A percentile compares a stretch with the other conserved stretches of the same genome.
Conservation (phyloP, 2,797 vertebrate species). For the Microctenopoma steveboyesi region DNA sequence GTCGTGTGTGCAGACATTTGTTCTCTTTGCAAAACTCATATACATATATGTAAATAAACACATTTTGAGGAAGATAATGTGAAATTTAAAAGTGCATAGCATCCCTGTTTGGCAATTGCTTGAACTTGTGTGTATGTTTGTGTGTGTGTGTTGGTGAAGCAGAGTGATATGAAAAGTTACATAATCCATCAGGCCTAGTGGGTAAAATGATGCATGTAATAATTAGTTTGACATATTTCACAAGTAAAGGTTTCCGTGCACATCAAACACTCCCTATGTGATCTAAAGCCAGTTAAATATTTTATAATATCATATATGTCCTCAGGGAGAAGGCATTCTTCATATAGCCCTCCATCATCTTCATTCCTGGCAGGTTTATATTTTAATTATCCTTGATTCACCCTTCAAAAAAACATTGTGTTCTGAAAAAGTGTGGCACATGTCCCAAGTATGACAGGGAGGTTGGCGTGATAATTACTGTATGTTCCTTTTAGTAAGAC, state of each 20-base stretch:
- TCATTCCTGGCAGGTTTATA: conserved; percentile 43
- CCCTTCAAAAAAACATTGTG: conserved; percentile 41
- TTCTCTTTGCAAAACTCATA: conserved; percentile 50
- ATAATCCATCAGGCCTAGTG: conserved; percentile 59
- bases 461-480: conserved; percentile 17
- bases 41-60: conserved; percentile 24
- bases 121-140: conserved; percentile 9
- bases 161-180: conserved; percentile 57
- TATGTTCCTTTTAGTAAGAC: conserved; percentile 9
- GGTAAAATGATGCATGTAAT: conserved; percentile 12
- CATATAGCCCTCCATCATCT: conserved; percentile 36
- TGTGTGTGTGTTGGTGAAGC: not conserved
- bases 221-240: conserved; percentile 4
- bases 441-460: conserved; percentile 43
- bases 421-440: conserved; percentile 46
- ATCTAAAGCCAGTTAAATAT: conserved; percentile 63
- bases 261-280: conserved; percentile 42
- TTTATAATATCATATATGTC: conserved; percentile 50
- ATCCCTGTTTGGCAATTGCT: not conserved
- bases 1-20: not conserved
- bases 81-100: not conserved
- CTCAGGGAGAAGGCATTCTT: conserved; percentile 37
- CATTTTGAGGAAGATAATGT: too few species aligned
- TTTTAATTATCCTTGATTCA: conserved; percentile 66
- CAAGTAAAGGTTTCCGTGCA: conserved; percentile 10